Evolutionary conservation across 1,140 invertebrate species (phyloP), one percentile per base, ranked within the genome.

Genomic region (Parasteatoda tepidariorum): DNA sequence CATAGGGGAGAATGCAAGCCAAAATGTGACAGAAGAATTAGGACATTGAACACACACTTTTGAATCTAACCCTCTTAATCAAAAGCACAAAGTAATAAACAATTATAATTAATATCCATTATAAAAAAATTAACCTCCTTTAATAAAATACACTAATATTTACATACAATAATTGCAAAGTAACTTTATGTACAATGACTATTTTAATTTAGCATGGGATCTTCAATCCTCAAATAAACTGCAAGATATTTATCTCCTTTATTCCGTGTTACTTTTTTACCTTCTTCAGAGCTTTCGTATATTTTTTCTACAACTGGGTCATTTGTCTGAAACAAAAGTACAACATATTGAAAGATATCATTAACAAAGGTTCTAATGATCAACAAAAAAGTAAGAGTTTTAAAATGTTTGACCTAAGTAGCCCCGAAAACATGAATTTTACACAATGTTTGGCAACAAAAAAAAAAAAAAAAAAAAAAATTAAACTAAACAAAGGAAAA

Each of bases 201-300:
- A 38, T 41, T 48, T 15, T 71, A 26, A 6, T 24, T 54, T 15
- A 30, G 34, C 30, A n/a, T 90, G 61, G 91, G 88, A 89, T 93
- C 92, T 61, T 88, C 26, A 85, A 95, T 91, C 89, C 96, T 92
- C 88, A 91, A 90, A 88, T 96, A 99, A 48, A 98, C 94, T 84
- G 97, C 97, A 78, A 96, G 87, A 91, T 94, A 98, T 90, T 99
- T 99, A 59, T 95, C 92, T 54, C 98, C 98, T 84, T 95, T 94
- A 89, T 98, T 99, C 86, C 98, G 92, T 13, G 96, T 94, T 0
- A 99, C 98, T 91, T 99, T 99, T 90, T 99, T 94, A 0, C 97
- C 98, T 91, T 99, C 98, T 91, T 99, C 98, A 61, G 97, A 97
- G 87, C 95, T 96, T 87, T 95, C 93, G 88, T 93, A 96, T 2